Base-by-base conservation (phyloP, 2,113 vertebrate species). In the Thomomys bottae region DNA sequence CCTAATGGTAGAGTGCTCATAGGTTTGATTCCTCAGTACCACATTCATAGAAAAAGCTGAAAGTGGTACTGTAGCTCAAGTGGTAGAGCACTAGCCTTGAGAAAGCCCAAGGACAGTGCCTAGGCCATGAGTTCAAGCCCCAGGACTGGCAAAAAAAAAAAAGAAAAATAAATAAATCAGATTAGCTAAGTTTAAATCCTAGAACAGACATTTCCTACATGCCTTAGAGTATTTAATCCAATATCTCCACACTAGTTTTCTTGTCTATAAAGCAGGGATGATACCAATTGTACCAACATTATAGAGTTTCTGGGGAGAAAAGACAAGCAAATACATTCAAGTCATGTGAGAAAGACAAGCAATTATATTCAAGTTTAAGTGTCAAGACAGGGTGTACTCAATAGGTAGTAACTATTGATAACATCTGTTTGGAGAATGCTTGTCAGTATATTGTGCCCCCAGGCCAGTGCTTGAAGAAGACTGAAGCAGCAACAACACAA, bases 401-500 rank as follows among this genome's bases (percentile, higher is more conserved):
- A 3, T 26, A 2, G 63, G 54, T 23, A 32, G 66, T 73, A n/a
- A 10, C 57, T 63, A n/a, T 40, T 34, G 1, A 36, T 80, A 61
- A 87, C 8, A 42, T 11, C 54, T 9, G 64, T 72, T 64, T 71
- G 34, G 91, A 89, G 75, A 87, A 49, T 18, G 32, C 78, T 59
- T 10, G 21, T 28, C 54, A 92, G 79, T 2, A 2, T 2, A 11
- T n/a, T 30, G 6, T 70, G 34, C 5, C 17, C 64, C 23, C 12
- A 71, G n/a, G 12, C 32, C 57, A 59, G 57, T 12, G 11, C 57
- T 45, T 78, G 34, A 70, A 3, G 45, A 10, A 45, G 72, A n/a
- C 24, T 4, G 10, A 86, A 21, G 8, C 5, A 5, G 30, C 3
- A 8, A 4, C 3, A 21, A 6, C 5, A 28, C 0, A 0, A 10